Evolutionary conservation across 2,113 vertebrate species (phyloP), one percentile per base, ranked within the genome.

Genomic region (Nothocercus julius): DNA sequence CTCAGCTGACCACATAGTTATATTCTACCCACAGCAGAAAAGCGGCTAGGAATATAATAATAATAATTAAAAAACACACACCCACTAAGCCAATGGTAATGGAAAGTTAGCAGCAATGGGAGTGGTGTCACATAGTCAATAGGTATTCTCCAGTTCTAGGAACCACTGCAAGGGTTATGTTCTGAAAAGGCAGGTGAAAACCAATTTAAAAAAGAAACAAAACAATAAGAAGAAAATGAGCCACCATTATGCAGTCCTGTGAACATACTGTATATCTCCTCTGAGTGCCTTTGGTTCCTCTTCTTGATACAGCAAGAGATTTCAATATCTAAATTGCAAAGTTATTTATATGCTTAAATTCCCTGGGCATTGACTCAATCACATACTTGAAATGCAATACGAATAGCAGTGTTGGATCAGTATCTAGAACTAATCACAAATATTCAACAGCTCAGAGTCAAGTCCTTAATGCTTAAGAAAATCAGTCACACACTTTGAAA

Each of bases 381-480:
- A 0, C 36, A 19, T 7, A 58, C 24, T 45, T 69, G 79, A 82
- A 87, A 66, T 30, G 15, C 36, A n/a, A 32, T 84, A 45, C 16
- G 8, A 90, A 81, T 42, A 2, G 38, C 28, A 20, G 40, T 73
- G 5, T 6, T 72, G 34, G 25, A 70, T 87, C 14, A 27, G 3
- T 59, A 67, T 45, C 15, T 70, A 66, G 27, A 45, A 49, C 49
- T 49, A 92, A 87, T 45, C 25, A 70, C 1, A 74, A 25, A 22
- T 27, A 78, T 42, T 38, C 34, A 86, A 51, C 25, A 93, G 18
- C 10, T 76, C 34, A 63, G 21, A 17, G 34, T 84, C 74, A 89
- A 85, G 32, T 56, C 38, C 32, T 42, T 89, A 64, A 80, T 16
- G 14, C 34, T 72, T 42, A 90, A 64, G 92, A 95, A 95, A 87